These are phyloP conservation scores for Eulemur albifrons DNA, from an alignment of 2,797 vertebrate species.

Conservation along the genomic window DNA sequence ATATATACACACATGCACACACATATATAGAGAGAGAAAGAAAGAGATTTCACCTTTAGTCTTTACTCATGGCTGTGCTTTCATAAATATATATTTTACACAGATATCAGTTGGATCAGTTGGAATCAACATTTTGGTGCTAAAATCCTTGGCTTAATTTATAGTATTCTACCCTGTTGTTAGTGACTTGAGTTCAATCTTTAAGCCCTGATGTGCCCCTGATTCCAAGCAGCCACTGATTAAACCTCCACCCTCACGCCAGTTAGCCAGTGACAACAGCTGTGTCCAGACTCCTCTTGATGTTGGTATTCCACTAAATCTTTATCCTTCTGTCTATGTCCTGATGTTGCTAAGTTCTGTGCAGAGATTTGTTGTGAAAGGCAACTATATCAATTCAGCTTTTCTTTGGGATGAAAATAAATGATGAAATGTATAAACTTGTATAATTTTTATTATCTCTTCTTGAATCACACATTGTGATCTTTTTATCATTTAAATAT, in stretches of 20 bases:
- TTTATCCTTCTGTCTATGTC: not conserved
- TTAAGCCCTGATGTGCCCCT: not conserved
- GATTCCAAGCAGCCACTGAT: no score
- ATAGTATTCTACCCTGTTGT: not conserved
- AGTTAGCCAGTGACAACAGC: not conserved
- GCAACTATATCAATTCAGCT: not conserved
- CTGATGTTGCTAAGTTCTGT: not conserved
- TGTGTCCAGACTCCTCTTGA: not conserved
- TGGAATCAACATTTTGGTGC: not conserved
- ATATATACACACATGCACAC: no score
- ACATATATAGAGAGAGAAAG: not conserved
- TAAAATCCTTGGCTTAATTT: not conserved
- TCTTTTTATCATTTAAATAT: not conserved
- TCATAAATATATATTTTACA: not conserved
- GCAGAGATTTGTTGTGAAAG: not conserved
- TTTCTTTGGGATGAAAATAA: not conserved
- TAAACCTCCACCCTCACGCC: fast-evolving
- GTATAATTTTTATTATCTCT: not conserved
- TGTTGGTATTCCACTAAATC: not conserved
- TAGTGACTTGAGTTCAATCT: not conserved
- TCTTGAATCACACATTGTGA: not conserved
- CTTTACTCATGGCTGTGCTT: not conserved
- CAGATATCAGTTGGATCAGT: not conserved
- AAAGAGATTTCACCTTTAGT: not conserved
- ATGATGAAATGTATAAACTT: not conserved